These are phyloP conservation scores for Pollenia amentaria DNA, from an alignment of 2,888 invertebrate genomes.

Conservation along the genomic window DNA sequence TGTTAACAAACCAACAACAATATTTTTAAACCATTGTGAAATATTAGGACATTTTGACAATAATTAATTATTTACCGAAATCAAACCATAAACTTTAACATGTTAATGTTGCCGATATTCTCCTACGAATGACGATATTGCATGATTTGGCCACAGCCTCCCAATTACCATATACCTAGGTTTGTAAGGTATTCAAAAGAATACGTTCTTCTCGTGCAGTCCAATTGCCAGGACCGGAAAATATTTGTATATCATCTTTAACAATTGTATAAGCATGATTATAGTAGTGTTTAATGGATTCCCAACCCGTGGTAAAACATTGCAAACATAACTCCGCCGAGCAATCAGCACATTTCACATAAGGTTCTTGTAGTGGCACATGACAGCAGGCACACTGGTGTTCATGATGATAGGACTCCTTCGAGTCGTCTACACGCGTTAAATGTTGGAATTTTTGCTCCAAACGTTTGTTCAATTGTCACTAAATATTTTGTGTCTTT, in stretches of 20 bases:
- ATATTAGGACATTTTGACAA: too few species aligned
- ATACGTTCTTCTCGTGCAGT: slow-evolving; percentile 91
- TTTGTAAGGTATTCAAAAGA: slow-evolving; percentile 88
- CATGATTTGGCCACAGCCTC: slow-evolving; percentile 88
- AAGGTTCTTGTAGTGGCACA: slow-evolving; percentile 87
- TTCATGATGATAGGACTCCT: not conserved
- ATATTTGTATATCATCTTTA: slow-evolving; percentile 91
- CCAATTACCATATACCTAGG: slow-evolving; percentile 94
- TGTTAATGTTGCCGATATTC: slow-evolving; percentile 93
- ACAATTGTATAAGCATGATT: slow-evolving; percentile 90
- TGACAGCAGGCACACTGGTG: slow-evolving; percentile 79
- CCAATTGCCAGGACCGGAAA: slow-evolving; percentile 87
- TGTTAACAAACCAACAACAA: too few species aligned
- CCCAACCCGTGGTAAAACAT: slow-evolving; percentile 92
- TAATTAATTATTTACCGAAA: too few species aligned
- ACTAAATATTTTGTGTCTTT: slow-evolving; percentile 75
- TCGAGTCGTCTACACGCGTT: not conserved
- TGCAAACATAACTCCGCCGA: slow-evolving; percentile 88
- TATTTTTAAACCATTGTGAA: too few species aligned
- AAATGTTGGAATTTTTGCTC: slow-evolving; percentile 36
- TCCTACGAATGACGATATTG: slow-evolving; percentile 86
- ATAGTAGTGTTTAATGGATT: slow-evolving; percentile 89
- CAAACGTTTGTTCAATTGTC: slow-evolving; percentile 67
- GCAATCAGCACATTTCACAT: slow-evolving; percentile 92
- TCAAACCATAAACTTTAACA: too few species aligned